These are phyloP conservation scores for Eupleurogrammus muticus DNA, from an alignment of 2,797 vertebrate genomes.

Conservation along the genomic window DNA sequence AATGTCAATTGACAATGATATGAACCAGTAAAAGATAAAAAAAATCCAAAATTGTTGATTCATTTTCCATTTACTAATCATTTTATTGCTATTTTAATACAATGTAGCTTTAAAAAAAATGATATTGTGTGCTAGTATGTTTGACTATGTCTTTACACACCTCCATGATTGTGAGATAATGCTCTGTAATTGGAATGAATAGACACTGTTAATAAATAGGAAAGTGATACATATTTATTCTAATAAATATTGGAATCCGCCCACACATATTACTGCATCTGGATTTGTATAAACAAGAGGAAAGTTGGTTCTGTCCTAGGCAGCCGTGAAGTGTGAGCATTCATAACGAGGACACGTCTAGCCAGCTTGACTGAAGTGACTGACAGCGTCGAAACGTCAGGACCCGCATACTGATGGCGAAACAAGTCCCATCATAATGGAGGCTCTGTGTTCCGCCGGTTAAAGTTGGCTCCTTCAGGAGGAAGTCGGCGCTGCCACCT, in stretches of 20 bases:
- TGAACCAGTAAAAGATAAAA: neutral
- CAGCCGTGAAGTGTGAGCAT: too few relatives aligned
- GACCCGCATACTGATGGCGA: slow-evolving; percentile 44
- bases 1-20: neutral
- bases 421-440: slow-evolving; percentile 52
- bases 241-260: neutral
- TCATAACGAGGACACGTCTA: slow-evolving; percentile 16
- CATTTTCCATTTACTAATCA: neutral
- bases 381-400: slow-evolving; percentile 48
- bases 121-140: neutral
- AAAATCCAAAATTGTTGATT: neutral
- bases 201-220: neutral
- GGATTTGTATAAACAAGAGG: slow-evolving; percentile 30
- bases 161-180: neutral
- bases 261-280: slow-evolving; percentile 11
- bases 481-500: slow-evolving; percentile 72
- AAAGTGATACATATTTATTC: neutral
- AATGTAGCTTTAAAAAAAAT: neutral
- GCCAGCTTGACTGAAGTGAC: slow-evolving; percentile 15
- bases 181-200: too few relatives aligned
- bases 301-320: slow-evolving; percentile 20
- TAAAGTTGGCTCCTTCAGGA: slow-evolving; percentile 67
- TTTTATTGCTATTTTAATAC: neutral
- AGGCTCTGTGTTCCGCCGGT: slow-evolving; percentile 46
- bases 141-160: neutral